Base-by-base conservation (phyloP, 2,797 vertebrate species). In the Sebastes itinus region DNA sequence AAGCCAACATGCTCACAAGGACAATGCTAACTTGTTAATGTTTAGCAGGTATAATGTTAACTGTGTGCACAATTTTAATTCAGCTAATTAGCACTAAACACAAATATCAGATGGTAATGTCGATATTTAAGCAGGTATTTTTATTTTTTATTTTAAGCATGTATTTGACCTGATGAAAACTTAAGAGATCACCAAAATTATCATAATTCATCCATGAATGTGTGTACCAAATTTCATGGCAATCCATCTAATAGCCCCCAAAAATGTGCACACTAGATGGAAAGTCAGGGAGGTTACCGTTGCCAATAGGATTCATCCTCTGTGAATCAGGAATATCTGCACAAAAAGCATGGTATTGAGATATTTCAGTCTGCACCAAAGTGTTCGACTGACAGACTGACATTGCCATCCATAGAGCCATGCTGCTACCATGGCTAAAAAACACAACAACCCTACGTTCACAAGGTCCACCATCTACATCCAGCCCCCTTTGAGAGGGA, bases 401-500 rank as follows among this genome's bases (percentile, higher is more conserved):
- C 38, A 28, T 27, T 20, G 4, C 23, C 4, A 72, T 27, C 10
- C 14, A 27, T 25, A 62, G 27, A 63, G 16, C 6, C 5, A 42
- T 6, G 22, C 22, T 42, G 13, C 25, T 49, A 20, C 22, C 1
- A 1, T 52, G 25, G 14, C 22, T 28, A 32, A 30, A 35, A 78
- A 73, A 58, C 30, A 78, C 32, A 32, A 58, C 14, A 59, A 32
- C 12, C 9, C 6, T 38, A 62, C n/a, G 6, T 5, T 7, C 20
- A 12, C 12, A 61, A 18, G 14, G 63, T 38, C 33, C 67, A 64
- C 12, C 32, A 52, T 54, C 42, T 54, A 25, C 59, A 76, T 67
- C 30, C 73, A 70, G 25, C 22, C 54, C 7, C 5, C 14, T 65
- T 65, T 68, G 9, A 49, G 42, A 67, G 64, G 42, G 42, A 20